Base-by-base conservation (phyloP, 2,797 vertebrate species). In the Heteromormyrus szaboi region DNA sequence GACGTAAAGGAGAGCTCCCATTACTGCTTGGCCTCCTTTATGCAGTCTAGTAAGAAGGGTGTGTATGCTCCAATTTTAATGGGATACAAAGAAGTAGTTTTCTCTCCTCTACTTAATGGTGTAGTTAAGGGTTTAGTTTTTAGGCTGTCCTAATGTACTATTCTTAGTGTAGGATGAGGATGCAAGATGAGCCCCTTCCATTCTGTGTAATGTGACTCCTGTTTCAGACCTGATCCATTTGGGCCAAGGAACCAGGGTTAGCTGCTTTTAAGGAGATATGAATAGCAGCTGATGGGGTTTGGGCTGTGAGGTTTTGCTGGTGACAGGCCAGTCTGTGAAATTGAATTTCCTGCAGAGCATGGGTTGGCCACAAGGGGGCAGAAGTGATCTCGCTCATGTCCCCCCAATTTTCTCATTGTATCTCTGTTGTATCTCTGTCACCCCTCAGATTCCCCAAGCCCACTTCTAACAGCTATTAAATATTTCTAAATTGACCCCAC, bases 161-260 rank as follows among this genome's bases (percentile, higher is more conserved):
- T 79, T 79, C 37, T 79, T 79, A 79, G 72, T 79, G 72, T 79
- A 79, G 72, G 72, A 41, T 79, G 33, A 37, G 72, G 72, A n/a
- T 79, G 14, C 33, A 29, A 79, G 14, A 44, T 44, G 72, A 44
- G 33, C 72, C 37, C 33, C 37, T 8, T 79, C 37, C 72, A n/a
- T 19, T 37, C 72, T 37, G 37, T 19, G 72, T 79, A 37, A 79
- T 8, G 72, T 79, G 72, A 44, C 3, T 17, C 72, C 72, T 79
- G 37, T 79, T 79, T 79, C 65, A 33, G 11, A 68, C 11, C 65
- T 68, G 65, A 68, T 68, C 72, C 37, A 17, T 79, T 79, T 37
- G 72, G 33, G 37, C 72, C 72, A 44, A 79, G 72, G 72, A 79
- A 79, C 72, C 72, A 44, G 12, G 37, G 65, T 33, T 79, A 44